Base-by-base conservation (phyloP, 2,113 vertebrate species). In the Burhinus bistriatus region DNA sequence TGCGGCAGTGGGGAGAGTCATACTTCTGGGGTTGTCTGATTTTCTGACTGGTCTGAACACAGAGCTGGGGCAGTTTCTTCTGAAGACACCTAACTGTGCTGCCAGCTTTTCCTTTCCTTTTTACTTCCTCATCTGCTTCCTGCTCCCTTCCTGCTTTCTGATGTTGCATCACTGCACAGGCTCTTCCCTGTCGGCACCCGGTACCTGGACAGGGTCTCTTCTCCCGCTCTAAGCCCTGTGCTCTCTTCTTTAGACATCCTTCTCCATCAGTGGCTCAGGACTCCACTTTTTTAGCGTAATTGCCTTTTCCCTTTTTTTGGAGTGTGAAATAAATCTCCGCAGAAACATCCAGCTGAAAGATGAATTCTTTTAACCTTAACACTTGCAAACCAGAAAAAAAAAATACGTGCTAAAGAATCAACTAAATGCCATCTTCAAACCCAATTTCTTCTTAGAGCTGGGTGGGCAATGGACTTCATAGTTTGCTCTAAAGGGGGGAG, bases 91-190 rank as follows among this genome's bases (percentile, higher is more conserved):
- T 51, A 40, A 36, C 6, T 1, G 0, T 23, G 44, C 54, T 69
- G 30, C 30, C 62, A 61, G 54, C 26, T 84, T 86, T 66, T 36
- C 36, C 30, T 70, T 65, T 62, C 34, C 10, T 21, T 73, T 81
- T 32, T 30, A 2, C 49, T 18, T 25, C 32, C 38, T 62, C 18
- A 20, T 4, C 15, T 58, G 59, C 34, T 49, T 70, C 49, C 55
- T 22, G 30, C 23, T 87, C 34, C 44, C 30, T 62, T 36, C 71
- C 47, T 30, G 40, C 30, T 69, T 36, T 65, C 47, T 34, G 40
- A 4, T 12, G 27, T 14, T 44, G 57, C 12, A 2, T 6, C 9
- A 5, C 49, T 65, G 25, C 25, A 8, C 0, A 17, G n/a, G 19
- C 38, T 71, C 30, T 34, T 93, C 38, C 9, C 8, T 26, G 2